Percentiles rank a stretch among this genome's conserved stretches.
Conservation (phyloP, 2,797 vertebrate species). For the Helarctos malayanus region DNA sequence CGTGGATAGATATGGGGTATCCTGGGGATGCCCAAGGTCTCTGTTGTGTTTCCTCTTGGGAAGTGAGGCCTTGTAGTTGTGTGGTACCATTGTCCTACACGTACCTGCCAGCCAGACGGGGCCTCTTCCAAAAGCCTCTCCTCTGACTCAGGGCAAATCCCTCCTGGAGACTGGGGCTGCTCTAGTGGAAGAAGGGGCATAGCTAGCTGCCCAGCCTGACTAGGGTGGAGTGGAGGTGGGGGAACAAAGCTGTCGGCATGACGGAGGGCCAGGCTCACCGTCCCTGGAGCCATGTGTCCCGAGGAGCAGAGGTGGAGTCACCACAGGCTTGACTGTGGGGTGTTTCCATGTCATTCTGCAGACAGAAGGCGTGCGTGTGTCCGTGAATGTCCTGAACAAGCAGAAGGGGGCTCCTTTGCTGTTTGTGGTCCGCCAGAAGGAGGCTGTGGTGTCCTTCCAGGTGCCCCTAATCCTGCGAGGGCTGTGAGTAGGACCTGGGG, state of each 20-base stretch:
- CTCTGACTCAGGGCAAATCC: neutral
- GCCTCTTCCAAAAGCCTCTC: neutral
- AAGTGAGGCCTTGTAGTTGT: neutral
- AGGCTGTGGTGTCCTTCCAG: constrained; percentile 98
- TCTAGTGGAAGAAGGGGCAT: neutral
- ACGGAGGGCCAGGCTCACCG: neutral
- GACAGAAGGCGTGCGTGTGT: constrained; percentile 96
- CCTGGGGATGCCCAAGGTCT: neutral
- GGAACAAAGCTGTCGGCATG: neutral
- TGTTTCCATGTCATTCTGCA: constrained; percentile 78
- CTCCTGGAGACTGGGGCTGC: neutral
- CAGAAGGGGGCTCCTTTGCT: constrained; percentile 93
- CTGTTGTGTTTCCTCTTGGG: neutral
- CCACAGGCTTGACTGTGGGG: neutral
- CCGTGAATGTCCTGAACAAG: constrained; percentile 93
- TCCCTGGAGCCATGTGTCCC: neutral
- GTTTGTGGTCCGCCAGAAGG: constrained; percentile 97
- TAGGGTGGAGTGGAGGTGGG: neutral
- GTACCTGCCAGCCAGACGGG: neutral
- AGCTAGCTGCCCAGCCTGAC: neutral
- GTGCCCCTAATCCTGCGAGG: constrained; percentile 97
- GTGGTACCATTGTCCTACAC: neutral
- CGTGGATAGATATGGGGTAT: neutral
- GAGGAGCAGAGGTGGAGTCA: neutral
- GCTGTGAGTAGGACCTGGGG: constrained; percentile 93